Percentiles rank a stretch among this genome's conserved stretches.
Conservation (phyloP, 2,888 invertebrate species). For the Sesamia inferens region DNA sequence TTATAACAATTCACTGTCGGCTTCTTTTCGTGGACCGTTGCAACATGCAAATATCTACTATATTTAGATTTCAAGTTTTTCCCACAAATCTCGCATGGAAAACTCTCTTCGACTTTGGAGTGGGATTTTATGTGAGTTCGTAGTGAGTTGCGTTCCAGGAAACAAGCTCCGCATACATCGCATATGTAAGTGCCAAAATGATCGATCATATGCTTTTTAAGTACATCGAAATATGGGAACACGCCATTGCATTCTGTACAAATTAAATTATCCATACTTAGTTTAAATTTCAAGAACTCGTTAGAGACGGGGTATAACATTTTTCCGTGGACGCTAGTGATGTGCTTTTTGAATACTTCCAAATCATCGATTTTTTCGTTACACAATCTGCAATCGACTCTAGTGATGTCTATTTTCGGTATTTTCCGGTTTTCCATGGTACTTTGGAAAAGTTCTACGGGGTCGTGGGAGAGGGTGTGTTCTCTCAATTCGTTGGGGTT, state of each 20-base stretch:
- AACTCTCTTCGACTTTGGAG: constrained; percentile 84
- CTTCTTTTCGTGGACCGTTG: constrained; percentile 83
- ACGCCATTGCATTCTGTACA: constrained; percentile 81
- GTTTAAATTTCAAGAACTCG: constrained; percentile 81
- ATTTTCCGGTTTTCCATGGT: constrained; percentile 82
- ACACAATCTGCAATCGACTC: constrained; percentile 83
- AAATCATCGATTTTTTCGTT: constrained; percentile 78
- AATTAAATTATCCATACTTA: constrained; percentile 76
- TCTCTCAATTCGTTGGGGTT: constrained; percentile 81
- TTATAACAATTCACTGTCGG: constrained; percentile 84
- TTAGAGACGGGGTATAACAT: constrained; percentile 74
- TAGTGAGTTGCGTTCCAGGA: constrained; percentile 84
- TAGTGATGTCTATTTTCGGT: constrained; percentile 84
- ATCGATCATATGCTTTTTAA: constrained; percentile 83
- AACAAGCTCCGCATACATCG: constrained; percentile 85
- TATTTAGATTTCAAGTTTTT: constrained; percentile 84
- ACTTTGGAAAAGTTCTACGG: constrained; percentile 73
- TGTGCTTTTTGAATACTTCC: constrained; percentile 75
- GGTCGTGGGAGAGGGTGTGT: constrained; percentile 82
- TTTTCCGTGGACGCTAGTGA: constrained; percentile 72
- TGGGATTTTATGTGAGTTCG: constrained; percentile 83
- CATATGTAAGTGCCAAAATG: constrained; percentile 84
- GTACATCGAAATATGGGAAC: constrained; percentile 81
- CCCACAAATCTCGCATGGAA: constrained; percentile 87
- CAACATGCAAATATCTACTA: constrained; percentile 80